Base-by-base conservation (phyloP, 53 echinoderm and acorn worm species). In the Patiria pectinifera region DNA sequence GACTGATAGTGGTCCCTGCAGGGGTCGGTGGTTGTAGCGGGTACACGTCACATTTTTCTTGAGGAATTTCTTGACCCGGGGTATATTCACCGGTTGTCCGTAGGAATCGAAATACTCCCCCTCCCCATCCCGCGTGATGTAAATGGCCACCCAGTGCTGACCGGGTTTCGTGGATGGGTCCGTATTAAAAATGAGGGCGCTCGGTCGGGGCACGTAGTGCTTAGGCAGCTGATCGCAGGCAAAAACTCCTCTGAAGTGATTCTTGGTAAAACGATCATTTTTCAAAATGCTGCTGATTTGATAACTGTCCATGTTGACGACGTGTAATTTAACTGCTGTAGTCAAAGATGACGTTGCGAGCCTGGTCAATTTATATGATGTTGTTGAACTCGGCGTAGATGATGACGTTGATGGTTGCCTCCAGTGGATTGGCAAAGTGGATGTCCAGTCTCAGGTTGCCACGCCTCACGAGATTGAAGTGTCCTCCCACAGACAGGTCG, bases 121-220 rank as follows among this genome's bases (percentile, higher is more conserved):
- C 43, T 74, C 80, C 22, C 95, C 96, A 70, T 89, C 71, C 3
- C 7, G 9, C 5, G 60, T 43, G 16, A 91, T 76, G 69, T 80
- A 96, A 24, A 96, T 77, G 2, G 89, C 95, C 22, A 96, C 85
- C 96, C 95, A 96, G 81, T 96, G 96, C 7, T 89, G 78, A 12
- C 96, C 96, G 3, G 90, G 94, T 71, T 85, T 53, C 35, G 93
- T 24, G 4, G 82, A 66, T 0, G 95, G 93, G 69, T 94, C 94
- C 69, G 87, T 78, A 25, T 94, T 96, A 0, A 92, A 84, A 2
- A 96, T 91, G 44, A 91, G 35, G 8, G 89, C 93, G 13, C 92
- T 91, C 11, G 96, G 94, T 16, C 69, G 59, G 6, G 83, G 77
- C 14, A 71, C 49, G 22, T 19, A 18, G 24, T 59, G 14, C 43